Evolutionary conservation across 2,113 vertebrate genomes (phyloP), one percentile per base, ranked within the genome.

Genomic region (Malurus alboscapulatus): DNA sequence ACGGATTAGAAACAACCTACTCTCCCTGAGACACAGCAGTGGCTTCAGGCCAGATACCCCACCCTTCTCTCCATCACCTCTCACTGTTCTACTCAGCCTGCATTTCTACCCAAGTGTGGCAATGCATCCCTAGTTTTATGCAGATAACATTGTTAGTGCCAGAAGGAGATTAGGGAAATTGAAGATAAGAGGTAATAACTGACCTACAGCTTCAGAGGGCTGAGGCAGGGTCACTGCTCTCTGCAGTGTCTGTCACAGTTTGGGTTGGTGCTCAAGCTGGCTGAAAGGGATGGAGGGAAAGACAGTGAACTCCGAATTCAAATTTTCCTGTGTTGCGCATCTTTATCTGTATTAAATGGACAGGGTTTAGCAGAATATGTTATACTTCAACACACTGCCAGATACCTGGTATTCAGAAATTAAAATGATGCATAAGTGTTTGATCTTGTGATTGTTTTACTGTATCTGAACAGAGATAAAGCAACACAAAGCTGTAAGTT

Each of bases 41-140:
- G 58, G n/a, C 63, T 68, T 38, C 19, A 19, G 29, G 21, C 59
- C 34, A 73, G 54, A n/a, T 8, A 7, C 13, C 36, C 8, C 20
- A 53, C 10, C 7, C 18, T 57, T 11, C 9, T 55, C 17, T 66
- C 18, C 22, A n/a, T 24, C 47, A 18, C 29, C 73, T 21, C 7
- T 22, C 45, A 5, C n/a, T 22, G 12, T 5, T 7, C 24, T 36
- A 7, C 30, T 34, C 10, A 67, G 38, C 40, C 27, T 8, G 2
- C 2, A 1, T 15, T 68, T 16, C 38, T 5, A 16, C 38, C 5
- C 7, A 30, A 48, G 20, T 0, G 3, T 44, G 26, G 47, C 15
- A 59, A 61, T 20, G 27, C 77, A 7, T 11, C 17, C 10, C 11
- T 84, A 54, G 10, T 54, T 74, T 72, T 50, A 47, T 32, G 27